phyloP scores from a whole-genome alignment of 2,888 invertebrate species.

The Perdita meconis region DNA sequence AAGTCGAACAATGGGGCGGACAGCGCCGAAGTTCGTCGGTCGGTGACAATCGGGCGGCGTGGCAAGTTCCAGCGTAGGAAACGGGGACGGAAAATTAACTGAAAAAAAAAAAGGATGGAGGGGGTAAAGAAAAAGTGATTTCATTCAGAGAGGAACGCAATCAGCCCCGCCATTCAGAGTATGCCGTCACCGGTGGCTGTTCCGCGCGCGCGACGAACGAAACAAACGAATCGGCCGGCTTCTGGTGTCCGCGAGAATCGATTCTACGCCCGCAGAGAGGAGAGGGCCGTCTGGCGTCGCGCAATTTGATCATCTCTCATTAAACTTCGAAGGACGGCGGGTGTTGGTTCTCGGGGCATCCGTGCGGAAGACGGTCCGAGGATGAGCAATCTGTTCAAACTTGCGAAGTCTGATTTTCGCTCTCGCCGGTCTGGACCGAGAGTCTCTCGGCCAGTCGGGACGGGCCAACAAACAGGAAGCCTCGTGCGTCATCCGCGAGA shows the following conservation, averaged over 20 bases:
- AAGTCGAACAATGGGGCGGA: conserved; percentile 7
- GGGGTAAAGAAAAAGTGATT: too few species aligned
- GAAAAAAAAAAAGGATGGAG: background rate
- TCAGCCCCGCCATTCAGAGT: conserved; percentile 33
- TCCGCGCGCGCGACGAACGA: conserved; percentile 23
- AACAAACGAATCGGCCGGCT: conserved; percentile 35
- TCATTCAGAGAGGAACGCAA: conserved; percentile 35
- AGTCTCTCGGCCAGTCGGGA: conserved; percentile 8
- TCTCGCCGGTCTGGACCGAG: background rate
- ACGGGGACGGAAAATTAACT: conserved; percentile 5
- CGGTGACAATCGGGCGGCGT: conserved; percentile 15
- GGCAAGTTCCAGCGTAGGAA: background rate
- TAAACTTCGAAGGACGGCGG: conserved; percentile 48
- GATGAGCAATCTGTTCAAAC: conserved; percentile 48
- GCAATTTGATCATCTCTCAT: conserved; percentile 56
- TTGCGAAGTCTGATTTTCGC: conserved; percentile 26
- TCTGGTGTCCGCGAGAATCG: conserved; percentile 22
- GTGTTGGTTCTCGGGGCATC: conserved; percentile 23
- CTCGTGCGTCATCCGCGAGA: conserved; percentile 15
- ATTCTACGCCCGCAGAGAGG: conserved; percentile 14
- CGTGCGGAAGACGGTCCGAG: conserved; percentile 51
- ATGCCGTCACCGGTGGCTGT: too few species aligned
- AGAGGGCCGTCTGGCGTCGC: conserved; percentile 23
- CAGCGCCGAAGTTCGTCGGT: background rate
- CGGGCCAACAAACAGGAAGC: conserved; percentile 26